Conservation (phyloP, 1,140 invertebrate species). For the Drosophila kepulauana region DNA sequence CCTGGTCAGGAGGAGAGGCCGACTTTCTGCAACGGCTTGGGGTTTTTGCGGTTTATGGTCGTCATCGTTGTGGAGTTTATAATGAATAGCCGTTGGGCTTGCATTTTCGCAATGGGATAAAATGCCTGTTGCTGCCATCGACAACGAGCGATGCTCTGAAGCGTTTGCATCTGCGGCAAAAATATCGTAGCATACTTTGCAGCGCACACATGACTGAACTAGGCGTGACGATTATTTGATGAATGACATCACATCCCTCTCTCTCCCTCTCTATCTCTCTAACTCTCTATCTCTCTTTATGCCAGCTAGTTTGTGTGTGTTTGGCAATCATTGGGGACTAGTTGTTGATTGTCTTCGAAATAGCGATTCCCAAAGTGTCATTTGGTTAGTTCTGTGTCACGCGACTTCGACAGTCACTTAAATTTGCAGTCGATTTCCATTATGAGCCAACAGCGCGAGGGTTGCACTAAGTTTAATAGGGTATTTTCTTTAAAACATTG, state of each 20-base stretch:
- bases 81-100: constrained; percentile 60
- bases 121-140: constrained; percentile 67
- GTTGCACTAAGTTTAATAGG: neutral
- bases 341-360: constrained; percentile 25
- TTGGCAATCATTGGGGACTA: constrained; percentile 41
- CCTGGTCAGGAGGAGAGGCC: constrained; percentile 20
- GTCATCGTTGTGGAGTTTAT: constrained; percentile 44
- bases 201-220: constrained; percentile 14
- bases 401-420: constrained; percentile 39
- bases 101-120: constrained; percentile 26
- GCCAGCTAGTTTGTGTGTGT: neutral
- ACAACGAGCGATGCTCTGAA: constrained; percentile 4
- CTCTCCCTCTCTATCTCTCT: neutral
- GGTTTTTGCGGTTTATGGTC: constrained; percentile 29
- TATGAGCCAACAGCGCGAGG: constrained; percentile 32
- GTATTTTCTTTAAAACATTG: neutral
- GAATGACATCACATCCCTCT: constrained; percentile 33
- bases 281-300: neutral
- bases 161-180: neutral
- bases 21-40: constrained; percentile 20
- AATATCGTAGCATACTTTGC: constrained; percentile 56
- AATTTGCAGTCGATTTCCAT: constrained; percentile 43
- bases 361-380: constrained; percentile 18
- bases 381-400: constrained; percentile 45
- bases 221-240: constrained; percentile 60